These are phyloP conservation scores for Taphrorychus bicolor DNA, from an alignment of 2,888 invertebrate species.

Conservation along the genomic window DNA sequence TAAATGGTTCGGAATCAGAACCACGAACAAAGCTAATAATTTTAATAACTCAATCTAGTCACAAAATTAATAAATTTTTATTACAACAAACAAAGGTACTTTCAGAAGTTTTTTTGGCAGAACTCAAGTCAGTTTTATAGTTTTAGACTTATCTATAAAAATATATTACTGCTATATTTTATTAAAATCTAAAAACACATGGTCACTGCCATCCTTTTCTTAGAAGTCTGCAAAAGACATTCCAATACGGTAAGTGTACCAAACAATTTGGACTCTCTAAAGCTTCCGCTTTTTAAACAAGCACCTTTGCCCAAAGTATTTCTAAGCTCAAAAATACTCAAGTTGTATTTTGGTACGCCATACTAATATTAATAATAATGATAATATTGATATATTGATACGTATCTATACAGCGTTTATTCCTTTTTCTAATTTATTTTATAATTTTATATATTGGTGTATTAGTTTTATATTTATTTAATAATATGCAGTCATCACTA, in stretches of 20 bases:
- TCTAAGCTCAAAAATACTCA: constrained; percentile 41
- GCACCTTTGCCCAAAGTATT: neutral
- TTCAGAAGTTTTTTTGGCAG: neutral
- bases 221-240: constrained; percentile 28
- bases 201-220: neutral
- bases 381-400: constrained; percentile 46
- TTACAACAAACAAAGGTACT: neutral
- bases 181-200: no score
- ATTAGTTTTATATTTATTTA: constrained; percentile 43
- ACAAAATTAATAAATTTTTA: neutral
- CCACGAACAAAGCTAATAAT: neutral
- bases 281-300: neutral
- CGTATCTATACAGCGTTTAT: constrained; percentile 34
- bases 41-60: neutral
- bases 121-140: neutral
- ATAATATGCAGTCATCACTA: constrained; percentile 44
- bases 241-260: constrained; percentile 44
- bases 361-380: constrained; percentile 44
- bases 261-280: constrained; percentile 20
- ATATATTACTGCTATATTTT: no score
- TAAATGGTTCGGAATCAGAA: no score
- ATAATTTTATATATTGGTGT: constrained; percentile 24
- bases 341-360: constrained; percentile 47
- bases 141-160: neutral
- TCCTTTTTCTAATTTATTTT: constrained; percentile 30